Percentiles rank a stretch among this genome's conserved stretches.
These are phyloP conservation scores for Phenganax marumi DNA, from an alignment of 92 coral and sea anemone species.

Conservation along the genomic window DNA sequence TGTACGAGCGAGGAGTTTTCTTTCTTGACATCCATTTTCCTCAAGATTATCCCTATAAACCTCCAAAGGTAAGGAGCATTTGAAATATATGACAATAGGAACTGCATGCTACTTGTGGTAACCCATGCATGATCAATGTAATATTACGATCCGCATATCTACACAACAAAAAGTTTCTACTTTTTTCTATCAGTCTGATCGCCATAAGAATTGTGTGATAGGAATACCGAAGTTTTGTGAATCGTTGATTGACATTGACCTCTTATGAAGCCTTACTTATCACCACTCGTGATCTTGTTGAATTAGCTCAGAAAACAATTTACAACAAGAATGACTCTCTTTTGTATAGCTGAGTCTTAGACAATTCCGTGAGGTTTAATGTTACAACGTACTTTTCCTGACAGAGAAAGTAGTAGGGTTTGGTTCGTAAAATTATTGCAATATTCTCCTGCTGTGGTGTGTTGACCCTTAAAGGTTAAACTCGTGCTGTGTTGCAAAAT, in stretches of 20 bases:
- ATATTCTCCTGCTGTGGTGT: not conserved
- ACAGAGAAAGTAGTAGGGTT: not conserved
- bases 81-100: not conserved
- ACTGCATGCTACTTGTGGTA: not conserved
- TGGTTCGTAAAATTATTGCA: not conserved
- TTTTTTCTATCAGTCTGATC: not conserved
- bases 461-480: constrained; percentile 19
- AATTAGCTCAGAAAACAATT: constrained; percentile 28
- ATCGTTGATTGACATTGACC: constrained; percentile 40
- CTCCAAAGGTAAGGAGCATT: constrained; percentile 75
- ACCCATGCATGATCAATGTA: not conserved
- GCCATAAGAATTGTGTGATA: not conserved
- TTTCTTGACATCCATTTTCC: constrained; percentile 93
- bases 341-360: not conserved
- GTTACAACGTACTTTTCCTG: not conserved
- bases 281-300: constrained; percentile 25
- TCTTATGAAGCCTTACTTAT: constrained; percentile 28
- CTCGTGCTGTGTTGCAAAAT: constrained; percentile 7
- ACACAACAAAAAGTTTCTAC: too few species aligned
- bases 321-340: not conserved
- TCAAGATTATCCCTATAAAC: constrained; percentile 90
- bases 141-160: too few species aligned
- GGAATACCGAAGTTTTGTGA: constrained; percentile 10
- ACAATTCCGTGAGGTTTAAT: not conserved
- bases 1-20: constrained; percentile 88